Conservation (phyloP, 2,888 invertebrate species). For the Steromphala cineraria region DNA sequence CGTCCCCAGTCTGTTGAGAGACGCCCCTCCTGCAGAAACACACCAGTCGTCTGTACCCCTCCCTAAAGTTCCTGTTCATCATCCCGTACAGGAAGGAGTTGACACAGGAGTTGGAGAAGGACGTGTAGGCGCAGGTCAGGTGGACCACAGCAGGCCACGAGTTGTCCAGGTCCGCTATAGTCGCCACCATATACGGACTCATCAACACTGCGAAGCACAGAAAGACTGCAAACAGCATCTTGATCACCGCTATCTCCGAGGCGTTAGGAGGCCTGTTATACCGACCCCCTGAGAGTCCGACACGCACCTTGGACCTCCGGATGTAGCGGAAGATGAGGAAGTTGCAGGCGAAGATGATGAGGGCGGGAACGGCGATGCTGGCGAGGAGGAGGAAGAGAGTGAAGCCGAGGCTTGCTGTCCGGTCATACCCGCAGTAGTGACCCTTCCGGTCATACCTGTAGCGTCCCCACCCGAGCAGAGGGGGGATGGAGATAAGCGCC, state of each 20-base stretch:
- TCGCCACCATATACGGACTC: slow-evolving; percentile 27
- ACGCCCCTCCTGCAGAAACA: neutral
- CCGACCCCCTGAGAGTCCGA: neutral
- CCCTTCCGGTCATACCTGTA: slow-evolving; percentile 23
- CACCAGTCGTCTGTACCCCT: slow-evolving; percentile 14
- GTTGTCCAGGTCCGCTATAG: slow-evolving; percentile 23
- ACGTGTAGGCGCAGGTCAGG: slow-evolving; percentile 24
- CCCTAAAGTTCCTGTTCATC: slow-evolving; percentile 28
- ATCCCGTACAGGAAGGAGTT: slow-evolving; percentile 35
- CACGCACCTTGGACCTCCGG: neutral
- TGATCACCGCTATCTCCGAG: slow-evolving; percentile 22
- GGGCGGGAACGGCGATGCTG: neutral
- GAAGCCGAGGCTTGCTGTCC: slow-evolving; percentile 12
- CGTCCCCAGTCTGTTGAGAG: neutral
- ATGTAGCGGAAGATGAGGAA: slow-evolving; percentile 23
- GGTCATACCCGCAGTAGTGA: slow-evolving; percentile 32
- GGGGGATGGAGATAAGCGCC: neutral
- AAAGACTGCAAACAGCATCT: slow-evolving; percentile 29
- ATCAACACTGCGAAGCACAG: slow-evolving; percentile 23
- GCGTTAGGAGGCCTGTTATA: neutral
- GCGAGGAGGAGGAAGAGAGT: slow-evolving; percentile 15
- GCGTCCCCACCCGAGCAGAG: slow-evolving; percentile 28
- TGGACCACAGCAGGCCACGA: slow-evolving; percentile 24
- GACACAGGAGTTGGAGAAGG: slow-evolving; percentile 33
- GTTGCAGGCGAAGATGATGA: slow-evolving; percentile 21